Base-by-base conservation (phyloP, 2,888 invertebrate genomes). In the Artemia sinica region DNA sequence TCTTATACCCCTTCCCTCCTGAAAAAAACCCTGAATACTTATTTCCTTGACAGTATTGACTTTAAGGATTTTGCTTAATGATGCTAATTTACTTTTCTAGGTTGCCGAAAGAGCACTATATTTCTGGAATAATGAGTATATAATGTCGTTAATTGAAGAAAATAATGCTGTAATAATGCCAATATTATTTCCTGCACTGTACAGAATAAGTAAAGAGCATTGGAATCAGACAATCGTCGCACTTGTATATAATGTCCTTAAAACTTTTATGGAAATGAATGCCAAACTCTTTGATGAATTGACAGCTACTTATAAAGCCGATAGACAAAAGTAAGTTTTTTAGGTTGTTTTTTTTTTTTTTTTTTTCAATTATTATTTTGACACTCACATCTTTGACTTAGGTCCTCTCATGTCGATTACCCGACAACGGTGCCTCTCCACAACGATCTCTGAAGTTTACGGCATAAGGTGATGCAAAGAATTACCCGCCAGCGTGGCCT, bases 241-340 rank as follows among this genome's bases (percentile, higher is more conserved):
- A 72, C 86, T 98, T 76, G 96, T 98, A 76, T 98, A 99, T 83
- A 98, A 99, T 81, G 98, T 98, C 77, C 87, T 98, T 77, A 98
- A 98, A 82, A 89, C 97, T 70, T 98, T 99, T 82, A 98, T 98
- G 98, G 98, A 98, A 81, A 98, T 99, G 97, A 98, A 98, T 84
- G 95, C 95, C 78, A 96, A 95, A 81, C 84, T 99, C 74, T 98
- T 99, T 78, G 98, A 99, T 80, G 97, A 98, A 82, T 85, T 98
- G 79, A 92, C 97, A 77, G 89, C 94, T 77, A 92, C 92, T 81
- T 98, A 97, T 82, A 98, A 98, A 83, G 90, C 93, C 77, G 97
- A 98, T 82, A 84, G 96, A 81, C 96, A 96, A 85, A 96, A 94
- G 97, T 97, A 81, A 85, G 87, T 83, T 48, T 10, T 10, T n/a